These are phyloP conservation scores for Notothenia rossii DNA, from an alignment of 2,113 vertebrate genomes.

Conservation along the genomic window DNA sequence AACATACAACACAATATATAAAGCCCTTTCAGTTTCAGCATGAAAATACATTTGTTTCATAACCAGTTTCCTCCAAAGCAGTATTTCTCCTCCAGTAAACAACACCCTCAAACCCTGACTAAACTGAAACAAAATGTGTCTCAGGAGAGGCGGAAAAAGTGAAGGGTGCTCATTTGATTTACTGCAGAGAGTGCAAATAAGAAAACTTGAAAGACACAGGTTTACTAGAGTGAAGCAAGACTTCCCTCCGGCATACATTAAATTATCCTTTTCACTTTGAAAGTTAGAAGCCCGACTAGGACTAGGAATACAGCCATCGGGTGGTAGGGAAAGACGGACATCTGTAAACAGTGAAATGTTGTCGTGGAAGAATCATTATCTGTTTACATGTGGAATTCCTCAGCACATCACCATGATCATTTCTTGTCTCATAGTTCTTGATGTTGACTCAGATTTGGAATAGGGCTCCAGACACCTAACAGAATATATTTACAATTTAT, in stretches of 20 bases:
- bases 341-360: conserved; percentile 29
- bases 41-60: conserved; percentile 31
- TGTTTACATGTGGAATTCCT: neutral
- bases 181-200: conserved; percentile 61
- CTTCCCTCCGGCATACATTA: conserved; percentile 65
- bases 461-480: too few relatives aligned
- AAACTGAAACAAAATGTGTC: conserved; percentile 79
- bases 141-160: conserved; percentile 66
- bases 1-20: conserved; percentile 2
- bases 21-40: conserved; percentile 14
- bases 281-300: conserved; percentile 53
- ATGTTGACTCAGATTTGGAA: neutral
- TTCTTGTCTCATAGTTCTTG: neutral
- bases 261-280: conserved; percentile 73
- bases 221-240: conserved; percentile 72
- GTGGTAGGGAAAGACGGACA: conserved; percentile 54
- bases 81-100: conserved; percentile 70
- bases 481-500: too few relatives aligned
- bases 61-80: conserved; percentile 60
- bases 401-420: neutral
- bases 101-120: conserved; percentile 70
- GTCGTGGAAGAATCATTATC: neutral
- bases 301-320: conserved; percentile 52
- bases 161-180: conserved; percentile 74
- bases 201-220: conserved; percentile 73